These are phyloP conservation scores for Anthoscopus minutus DNA, from an alignment of 2,113 vertebrate species.

Conservation along the genomic window DNA sequence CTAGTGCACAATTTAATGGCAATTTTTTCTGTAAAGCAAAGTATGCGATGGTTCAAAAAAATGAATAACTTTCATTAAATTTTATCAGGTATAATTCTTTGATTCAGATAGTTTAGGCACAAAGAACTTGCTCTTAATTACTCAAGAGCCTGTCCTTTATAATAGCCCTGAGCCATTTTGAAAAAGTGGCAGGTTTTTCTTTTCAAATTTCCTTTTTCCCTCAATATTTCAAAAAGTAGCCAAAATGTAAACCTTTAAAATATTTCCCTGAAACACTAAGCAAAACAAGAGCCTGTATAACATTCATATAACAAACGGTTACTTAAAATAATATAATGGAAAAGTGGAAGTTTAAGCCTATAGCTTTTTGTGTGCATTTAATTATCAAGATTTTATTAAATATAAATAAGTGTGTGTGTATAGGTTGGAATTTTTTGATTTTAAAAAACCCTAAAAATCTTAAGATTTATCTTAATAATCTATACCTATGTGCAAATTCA, in stretches of 20 bases:
- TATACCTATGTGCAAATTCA: not conserved
- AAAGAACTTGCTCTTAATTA: not conserved
- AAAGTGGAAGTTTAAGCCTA: not conserved
- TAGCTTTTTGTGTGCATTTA: not conserved
- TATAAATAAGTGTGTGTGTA: no score
- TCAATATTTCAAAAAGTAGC: not conserved
- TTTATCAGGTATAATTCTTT: not conserved
- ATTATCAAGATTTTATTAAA: not conserved
- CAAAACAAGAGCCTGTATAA: not conserved
- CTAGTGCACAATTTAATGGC: accelerated
- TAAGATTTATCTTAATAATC: not conserved
- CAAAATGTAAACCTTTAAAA: not conserved
- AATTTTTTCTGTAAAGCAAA: not conserved
- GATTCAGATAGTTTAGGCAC: not conserved
- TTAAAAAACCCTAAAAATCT: not conserved
- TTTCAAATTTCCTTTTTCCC: not conserved
- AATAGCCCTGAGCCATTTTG: not conserved
- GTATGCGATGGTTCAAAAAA: not conserved
- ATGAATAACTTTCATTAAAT: not conserved
- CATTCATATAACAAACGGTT: not conserved
- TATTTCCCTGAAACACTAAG: not conserved
- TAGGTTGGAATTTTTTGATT: not conserved
- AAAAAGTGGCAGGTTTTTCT: not conserved
- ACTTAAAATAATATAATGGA: not conserved
- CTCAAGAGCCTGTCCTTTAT: not conserved